Conservation (phyloP, 2,113 vertebrate species). For the Onychostoma macrolepis region DNA sequence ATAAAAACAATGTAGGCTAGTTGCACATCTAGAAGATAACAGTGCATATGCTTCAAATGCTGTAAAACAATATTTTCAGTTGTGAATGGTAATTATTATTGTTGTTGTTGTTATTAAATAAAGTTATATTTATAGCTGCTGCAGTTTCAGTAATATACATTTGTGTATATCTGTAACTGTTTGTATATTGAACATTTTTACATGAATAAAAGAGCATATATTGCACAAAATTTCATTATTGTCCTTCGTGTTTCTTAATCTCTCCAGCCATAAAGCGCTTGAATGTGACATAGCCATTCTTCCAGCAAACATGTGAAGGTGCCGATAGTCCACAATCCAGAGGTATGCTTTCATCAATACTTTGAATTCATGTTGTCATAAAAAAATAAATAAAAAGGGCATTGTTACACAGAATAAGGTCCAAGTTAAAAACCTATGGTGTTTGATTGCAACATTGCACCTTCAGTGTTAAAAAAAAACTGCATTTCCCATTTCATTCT, state of each 20-base stretch:
- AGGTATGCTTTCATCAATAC: not conserved
- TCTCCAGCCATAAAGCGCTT: not conserved
- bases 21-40: not conserved
- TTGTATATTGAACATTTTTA: not conserved
- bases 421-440: not conserved
- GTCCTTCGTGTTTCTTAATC: not conserved
- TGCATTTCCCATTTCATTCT: not conserved
- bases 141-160: not conserved
- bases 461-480: not conserved
- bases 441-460: not conserved
- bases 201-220: not conserved
- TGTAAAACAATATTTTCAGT: not conserved
- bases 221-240: not conserved
- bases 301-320: not conserved
- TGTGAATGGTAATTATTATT: not conserved
- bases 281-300: not conserved
- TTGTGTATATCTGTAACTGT: not conserved
- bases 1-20: not conserved
- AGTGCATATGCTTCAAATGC: not conserved
- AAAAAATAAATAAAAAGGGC: not conserved
- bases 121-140: not conserved
- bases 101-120: not conserved
- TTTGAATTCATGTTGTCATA: not conserved
- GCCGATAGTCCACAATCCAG: not conserved
- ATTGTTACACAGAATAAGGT: not conserved